Conservation (phyloP, 2,888 invertebrate genomes). For the Beris chalybata region DNA sequence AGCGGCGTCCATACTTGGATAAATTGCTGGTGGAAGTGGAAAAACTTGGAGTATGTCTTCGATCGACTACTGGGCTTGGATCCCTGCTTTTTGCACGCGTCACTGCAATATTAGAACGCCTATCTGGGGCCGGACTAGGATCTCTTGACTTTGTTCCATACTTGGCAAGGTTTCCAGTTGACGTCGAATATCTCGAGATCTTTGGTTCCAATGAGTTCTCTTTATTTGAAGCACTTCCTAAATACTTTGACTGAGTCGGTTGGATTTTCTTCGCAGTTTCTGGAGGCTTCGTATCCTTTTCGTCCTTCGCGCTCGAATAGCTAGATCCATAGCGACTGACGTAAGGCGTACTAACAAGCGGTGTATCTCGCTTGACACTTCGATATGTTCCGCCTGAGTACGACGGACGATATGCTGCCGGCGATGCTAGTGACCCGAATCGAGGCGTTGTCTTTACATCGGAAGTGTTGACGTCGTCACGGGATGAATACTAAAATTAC, state of each 20-base stretch:
- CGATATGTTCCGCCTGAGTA: conserved; percentile 56
- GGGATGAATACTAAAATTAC: conserved; percentile 48
- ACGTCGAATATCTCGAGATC: conserved; percentile 37
- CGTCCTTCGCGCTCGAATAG: conserved; percentile 41
- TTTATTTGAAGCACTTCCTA: conserved; percentile 30
- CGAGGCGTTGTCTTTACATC: conserved; percentile 38
- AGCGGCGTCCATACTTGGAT: conserved; percentile 35
- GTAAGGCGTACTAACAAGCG: conserved; percentile 16
- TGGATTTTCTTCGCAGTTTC: conserved; percentile 28
- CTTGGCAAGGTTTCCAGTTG: conserved; percentile 43
- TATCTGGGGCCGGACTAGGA: conserved; percentile 48
- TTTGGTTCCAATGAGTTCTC: conserved; percentile 24
- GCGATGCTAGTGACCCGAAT: conserved; percentile 50
- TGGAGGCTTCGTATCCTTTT: conserved; percentile 33
- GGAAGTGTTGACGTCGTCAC: conserved; percentile 46
- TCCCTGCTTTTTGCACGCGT: conserved; percentile 48
- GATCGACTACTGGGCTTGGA: conserved; percentile 58
- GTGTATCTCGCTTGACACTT: conserved; percentile 48
- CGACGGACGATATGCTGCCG: conserved; percentile 54
- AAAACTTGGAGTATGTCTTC: conserved; percentile 5
- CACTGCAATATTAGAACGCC: conserved; percentile 40
- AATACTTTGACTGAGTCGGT: conserved; percentile 26
- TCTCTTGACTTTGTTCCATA: conserved; percentile 50
- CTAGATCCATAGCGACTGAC: background rate
- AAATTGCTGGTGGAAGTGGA: conserved; percentile 6